These are phyloP conservation scores for Orientallactaga sibirica DNA, from an alignment of 2,797 vertebrate species.

Conservation along the genomic window DNA sequence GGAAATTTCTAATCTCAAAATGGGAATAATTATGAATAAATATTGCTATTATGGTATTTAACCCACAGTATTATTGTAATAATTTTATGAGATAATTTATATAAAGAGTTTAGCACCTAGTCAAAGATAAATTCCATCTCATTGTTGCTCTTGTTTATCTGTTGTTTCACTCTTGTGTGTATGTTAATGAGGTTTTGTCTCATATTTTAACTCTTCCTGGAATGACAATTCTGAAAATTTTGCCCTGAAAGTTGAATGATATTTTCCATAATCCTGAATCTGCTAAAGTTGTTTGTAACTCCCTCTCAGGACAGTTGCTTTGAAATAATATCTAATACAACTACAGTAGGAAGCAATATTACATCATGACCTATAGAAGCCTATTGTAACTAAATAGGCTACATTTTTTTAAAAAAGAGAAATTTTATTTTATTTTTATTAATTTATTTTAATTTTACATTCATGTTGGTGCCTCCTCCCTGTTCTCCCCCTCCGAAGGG, in stretches of 20 bases:
- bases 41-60: neutral
- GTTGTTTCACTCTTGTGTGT: neutral
- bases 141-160: neutral
- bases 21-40: neutral
- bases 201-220: constrained; percentile 4
- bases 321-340: neutral
- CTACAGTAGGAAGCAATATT: neutral
- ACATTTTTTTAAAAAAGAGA: neutral
- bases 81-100: neutral
- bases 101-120: neutral
- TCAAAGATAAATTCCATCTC: neutral
- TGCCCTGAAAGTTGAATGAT: neutral
- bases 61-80: neutral
- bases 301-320: neutral
- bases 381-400: neutral
- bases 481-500: too few species aligned
- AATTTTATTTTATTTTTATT: too few species aligned
- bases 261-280: neutral
- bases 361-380: neutral
- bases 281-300: neutral
- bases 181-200: neutral
- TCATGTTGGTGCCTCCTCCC: too few species aligned
- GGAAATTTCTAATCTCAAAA: neutral
- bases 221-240: neutral
- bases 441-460: too few species aligned